Percentiles rank a stretch among this genome's conserved stretches.
Conservation (phyloP, 2,888 invertebrate genomes). For the Dasypolia templi region DNA sequence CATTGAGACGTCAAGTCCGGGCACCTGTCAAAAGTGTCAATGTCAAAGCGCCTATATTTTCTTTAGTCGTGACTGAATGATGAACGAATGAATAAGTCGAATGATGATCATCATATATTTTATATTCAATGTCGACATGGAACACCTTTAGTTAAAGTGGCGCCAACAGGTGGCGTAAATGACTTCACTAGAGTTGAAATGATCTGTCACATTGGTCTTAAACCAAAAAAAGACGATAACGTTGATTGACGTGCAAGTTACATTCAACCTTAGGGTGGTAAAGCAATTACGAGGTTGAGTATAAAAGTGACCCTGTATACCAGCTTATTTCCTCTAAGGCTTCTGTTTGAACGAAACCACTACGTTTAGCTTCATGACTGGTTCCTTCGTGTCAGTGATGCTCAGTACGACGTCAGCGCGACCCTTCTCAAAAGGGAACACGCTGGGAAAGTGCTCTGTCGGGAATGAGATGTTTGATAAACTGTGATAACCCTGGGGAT, state of each 20-base stretch:
- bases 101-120: not conserved
- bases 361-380: not conserved
- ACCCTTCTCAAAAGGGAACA: slow-evolving; percentile 49
- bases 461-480: slow-evolving; percentile 33
- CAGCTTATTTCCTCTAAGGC: not conserved
- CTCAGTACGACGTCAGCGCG: slow-evolving; percentile 8
- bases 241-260: not conserved
- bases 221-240: not conserved
- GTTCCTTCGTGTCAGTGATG: slow-evolving; percentile 22
- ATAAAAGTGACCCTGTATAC: not conserved
- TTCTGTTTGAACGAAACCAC: slow-evolving; percentile 39
- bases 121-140: not conserved
- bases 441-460: slow-evolving; percentile 45
- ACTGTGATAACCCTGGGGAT: slow-evolving; percentile 33
- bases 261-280: not conserved
- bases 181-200: not conserved
- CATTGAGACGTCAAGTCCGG: not conserved
- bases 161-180: not conserved
- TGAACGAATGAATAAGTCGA: not conserved
- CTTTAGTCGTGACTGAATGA: not conserved
- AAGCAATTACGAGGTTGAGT: not conserved
- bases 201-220: not conserved
- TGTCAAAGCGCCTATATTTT: not conserved
- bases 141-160: not conserved
- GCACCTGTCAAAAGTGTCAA: not conserved